Base-by-base conservation (phyloP, 1,140 invertebrate species). In the Bombus soroeensis region DNA sequence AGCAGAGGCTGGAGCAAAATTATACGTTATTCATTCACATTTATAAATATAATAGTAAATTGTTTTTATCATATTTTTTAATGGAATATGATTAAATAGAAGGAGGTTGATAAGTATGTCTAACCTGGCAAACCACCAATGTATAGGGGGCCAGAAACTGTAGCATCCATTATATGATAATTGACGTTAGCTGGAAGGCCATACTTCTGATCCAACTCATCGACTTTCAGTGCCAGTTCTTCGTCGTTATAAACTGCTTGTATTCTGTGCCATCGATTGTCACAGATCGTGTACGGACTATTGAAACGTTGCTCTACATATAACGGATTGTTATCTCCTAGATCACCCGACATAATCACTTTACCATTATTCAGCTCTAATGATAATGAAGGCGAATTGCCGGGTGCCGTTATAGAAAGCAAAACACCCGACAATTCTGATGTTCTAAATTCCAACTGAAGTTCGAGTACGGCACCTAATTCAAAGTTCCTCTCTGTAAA, bases 201-300 rank as follows among this genome's bases (percentile, higher is more conserved):
- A 90, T 94, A 96, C 92, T 92, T 96, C 88, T 95, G 95, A 91
- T 94, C 96, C 77, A 96, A 89, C 43, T 96, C 96, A 94, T 98
- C 98, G 1, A 98, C 97, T 86, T 96, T 96, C 2, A 98, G 93
- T 1, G 96, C 96, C 1, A 98, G 93, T 87, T 97, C 96, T 81
- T 97, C 96, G 68, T 96, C 96, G 12, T 97, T 96, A 90, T 97
- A 97, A 12, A 97, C 95, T 0, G 97, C 98, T 73, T 96, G 96
- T 28, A 98, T 96, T 82, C 96, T 96, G 93, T 99, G 98, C 98
- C 98, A 99, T 89, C 96, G 96, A 88, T 98, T 98, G 94, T 99
- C 97, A 94, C 98, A 99, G 5, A 98, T 94, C 2, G 96, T 95
- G 90, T 96, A 97, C 72, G 96, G 96, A 75, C 96, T 96, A 28